Conservation (phyloP, 1,140 invertebrate species). For the Pentalonia nigronervosa region DNA sequence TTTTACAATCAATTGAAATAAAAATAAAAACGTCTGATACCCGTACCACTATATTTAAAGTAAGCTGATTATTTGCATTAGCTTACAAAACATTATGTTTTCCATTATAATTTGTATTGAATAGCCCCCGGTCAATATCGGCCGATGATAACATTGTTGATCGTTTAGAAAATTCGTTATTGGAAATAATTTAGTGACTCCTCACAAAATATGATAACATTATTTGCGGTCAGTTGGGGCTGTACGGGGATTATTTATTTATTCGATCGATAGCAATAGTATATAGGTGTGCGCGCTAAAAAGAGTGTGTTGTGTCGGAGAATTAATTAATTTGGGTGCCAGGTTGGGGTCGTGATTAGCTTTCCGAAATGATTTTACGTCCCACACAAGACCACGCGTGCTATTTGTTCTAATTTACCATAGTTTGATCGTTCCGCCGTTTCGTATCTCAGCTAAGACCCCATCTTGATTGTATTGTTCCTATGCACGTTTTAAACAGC, state of each 20-base stretch:
- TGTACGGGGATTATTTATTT: background rate
- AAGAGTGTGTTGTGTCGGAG: background rate
- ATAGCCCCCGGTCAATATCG: background rate
- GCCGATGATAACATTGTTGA: too few relatives aligned
- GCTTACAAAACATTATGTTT: background rate
- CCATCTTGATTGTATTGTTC: background rate
- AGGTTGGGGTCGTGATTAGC: background rate
- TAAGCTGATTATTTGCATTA: background rate
- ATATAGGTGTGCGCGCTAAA: background rate
- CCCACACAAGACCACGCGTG: background rate
- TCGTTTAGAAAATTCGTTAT: background rate
- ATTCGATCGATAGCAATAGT: too few relatives aligned
- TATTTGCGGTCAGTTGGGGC: too few relatives aligned
- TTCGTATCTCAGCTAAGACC: background rate
- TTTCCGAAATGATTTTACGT: background rate
- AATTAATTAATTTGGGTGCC: background rate
- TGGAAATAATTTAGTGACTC: background rate
- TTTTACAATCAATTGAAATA: background rate
- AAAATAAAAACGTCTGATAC: background rate
- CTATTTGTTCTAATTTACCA: background rate
- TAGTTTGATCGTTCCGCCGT: background rate
- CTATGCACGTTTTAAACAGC: background rate
- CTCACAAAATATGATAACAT: too few relatives aligned
- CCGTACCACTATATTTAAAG: background rate
- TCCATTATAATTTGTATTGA: background rate